A percentile compares a stretch with the other conserved stretches of the same genome.
Conservation (phyloP, 2,888 invertebrate species). For the Ptilodon capucinus region DNA sequence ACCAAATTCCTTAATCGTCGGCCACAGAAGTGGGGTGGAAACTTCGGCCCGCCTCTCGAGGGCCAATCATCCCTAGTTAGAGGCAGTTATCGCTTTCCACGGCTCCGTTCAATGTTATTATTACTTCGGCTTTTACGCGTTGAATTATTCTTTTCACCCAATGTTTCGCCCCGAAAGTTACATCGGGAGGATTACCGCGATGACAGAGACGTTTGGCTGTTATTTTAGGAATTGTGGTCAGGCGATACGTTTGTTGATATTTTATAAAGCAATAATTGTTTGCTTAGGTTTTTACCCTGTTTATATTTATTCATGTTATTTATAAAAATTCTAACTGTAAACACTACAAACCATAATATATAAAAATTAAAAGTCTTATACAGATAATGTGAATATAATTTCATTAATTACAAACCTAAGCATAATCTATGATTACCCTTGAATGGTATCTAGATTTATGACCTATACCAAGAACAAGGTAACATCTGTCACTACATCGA, state of each 20-base stretch:
- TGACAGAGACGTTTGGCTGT: slow-evolving; percentile 12
- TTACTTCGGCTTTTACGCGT: slow-evolving; percentile 31
- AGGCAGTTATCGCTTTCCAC: slow-evolving; percentile 38
- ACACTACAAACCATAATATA: too few species aligned
- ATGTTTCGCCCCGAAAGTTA: slow-evolving; percentile 27
- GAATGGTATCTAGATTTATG: too few species aligned
- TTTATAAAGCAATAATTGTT: neutral
- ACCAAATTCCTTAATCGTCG: slow-evolving; percentile 40
- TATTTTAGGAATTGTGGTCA: slow-evolving; percentile 12
- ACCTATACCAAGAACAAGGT: too few species aligned
- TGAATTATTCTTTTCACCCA: slow-evolving; percentile 30
- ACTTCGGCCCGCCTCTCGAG: slow-evolving; percentile 33
- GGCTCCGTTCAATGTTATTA: slow-evolving; percentile 35
- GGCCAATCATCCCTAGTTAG: slow-evolving; percentile 42
- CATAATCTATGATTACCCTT: too few species aligned
- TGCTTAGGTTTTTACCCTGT: neutral
- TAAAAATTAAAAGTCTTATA: too few species aligned
- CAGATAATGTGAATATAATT: too few species aligned
- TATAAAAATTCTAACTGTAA: too few species aligned
- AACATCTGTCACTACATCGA: too few species aligned
- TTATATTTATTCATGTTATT: too few species aligned
- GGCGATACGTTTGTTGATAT: neutral
- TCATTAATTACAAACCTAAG: too few species aligned
- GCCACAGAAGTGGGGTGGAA: slow-evolving; percentile 18
- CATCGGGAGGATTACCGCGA: slow-evolving; percentile 27